Conservation (phyloP, 30 jellyfish, hydroid and myxozoan genomes). For the Turritopsis dohrnii region DNA sequence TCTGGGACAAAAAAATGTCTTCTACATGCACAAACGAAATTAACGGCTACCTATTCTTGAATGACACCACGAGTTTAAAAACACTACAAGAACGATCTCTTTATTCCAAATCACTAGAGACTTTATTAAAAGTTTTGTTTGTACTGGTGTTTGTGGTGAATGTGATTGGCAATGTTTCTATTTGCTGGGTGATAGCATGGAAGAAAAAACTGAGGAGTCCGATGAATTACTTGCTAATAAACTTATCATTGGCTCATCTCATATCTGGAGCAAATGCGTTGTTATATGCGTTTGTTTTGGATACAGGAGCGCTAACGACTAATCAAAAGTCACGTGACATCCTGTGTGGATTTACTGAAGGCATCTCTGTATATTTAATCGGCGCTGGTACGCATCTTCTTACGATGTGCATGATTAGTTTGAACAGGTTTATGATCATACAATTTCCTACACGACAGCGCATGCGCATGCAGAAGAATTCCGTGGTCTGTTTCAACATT, state of each 20-base stretch:
- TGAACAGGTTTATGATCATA: constrained; percentile 64
- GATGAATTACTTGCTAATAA: constrained; percentile 62
- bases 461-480: constrained; percentile 48
- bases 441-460: constrained; percentile 61
- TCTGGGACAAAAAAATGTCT: background rate
- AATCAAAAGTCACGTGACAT: constrained; percentile 25
- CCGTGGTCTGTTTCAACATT: constrained; percentile 39
- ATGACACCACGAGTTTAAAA: background rate
- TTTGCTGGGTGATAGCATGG: constrained; percentile 51
- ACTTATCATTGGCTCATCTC: constrained; percentile 59
- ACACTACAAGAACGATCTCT: background rate
- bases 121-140: background rate
- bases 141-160: background rate
- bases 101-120: background rate
- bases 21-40: background rate
- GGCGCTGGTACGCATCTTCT: constrained; percentile 72
- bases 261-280: constrained; percentile 40
- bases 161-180: constrained; percentile 34
- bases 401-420: constrained; percentile 64
- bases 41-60: background rate
- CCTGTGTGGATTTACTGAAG: constrained; percentile 66
- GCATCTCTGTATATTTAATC: constrained; percentile 56
- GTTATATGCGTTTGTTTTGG: constrained; percentile 57
- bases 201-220: constrained; percentile 49
- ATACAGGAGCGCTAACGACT: constrained; percentile 30